Percentiles rank a stretch among this genome's conserved stretches.
phyloP scores from a whole-genome alignment of 2,797 vertebrate species.

The Lagorchestes hirsutus region DNA sequence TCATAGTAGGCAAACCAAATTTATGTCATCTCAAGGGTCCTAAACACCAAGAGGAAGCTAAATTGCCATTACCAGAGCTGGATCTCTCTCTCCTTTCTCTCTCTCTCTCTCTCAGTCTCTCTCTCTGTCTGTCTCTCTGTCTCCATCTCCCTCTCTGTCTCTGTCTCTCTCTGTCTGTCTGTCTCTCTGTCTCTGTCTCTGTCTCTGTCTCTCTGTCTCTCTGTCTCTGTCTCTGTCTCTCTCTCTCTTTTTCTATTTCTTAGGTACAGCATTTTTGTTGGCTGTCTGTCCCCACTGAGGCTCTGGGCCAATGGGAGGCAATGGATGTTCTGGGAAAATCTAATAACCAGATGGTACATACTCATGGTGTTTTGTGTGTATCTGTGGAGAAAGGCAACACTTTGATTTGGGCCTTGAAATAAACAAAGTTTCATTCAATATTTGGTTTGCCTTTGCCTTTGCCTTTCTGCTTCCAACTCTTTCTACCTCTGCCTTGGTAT shows the following conservation, averaged over 20 bases:
- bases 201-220: too few relatives aligned
- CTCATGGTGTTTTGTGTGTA: constrained; percentile 77
- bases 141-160: too few relatives aligned
- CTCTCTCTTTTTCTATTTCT: not conserved
- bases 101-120: not conserved
- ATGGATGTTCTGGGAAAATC: constrained; percentile 77
- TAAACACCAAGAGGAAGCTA: not conserved
- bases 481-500: constrained; percentile 74
- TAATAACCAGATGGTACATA: constrained; percentile 77
- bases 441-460: constrained; percentile 69
- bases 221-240: too few relatives aligned
- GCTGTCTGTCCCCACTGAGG: not conserved
- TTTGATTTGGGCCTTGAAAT: constrained; percentile 77
- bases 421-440: constrained; percentile 80
- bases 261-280: not conserved
- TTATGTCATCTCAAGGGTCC: not conserved
- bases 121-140: not conserved
- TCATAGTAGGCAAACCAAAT: not conserved
- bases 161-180: too few relatives aligned
- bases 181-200: too few relatives aligned
- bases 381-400: constrained; percentile 67
- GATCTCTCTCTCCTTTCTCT: not conserved
- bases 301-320: constrained; percentile 59
- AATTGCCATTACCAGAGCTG: not conserved
- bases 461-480: constrained; percentile 71